Conservation (phyloP, 2,888 invertebrate species). For the Rapana venosa region DNA sequence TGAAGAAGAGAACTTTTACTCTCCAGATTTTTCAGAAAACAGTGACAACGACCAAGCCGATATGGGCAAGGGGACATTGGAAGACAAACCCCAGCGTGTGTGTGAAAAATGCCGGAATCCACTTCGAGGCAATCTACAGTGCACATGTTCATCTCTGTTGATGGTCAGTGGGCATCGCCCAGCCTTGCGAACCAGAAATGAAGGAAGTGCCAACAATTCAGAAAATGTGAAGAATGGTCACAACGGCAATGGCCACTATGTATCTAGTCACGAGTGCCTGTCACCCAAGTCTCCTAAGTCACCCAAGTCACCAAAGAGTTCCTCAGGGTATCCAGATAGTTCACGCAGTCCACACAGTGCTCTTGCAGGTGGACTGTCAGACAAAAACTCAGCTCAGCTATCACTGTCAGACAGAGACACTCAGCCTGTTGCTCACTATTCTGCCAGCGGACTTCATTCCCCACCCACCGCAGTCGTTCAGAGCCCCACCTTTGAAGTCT, state of each 20-base stretch:
- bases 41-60: constrained; percentile 52
- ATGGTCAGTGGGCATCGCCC: constrained; percentile 48
- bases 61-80: constrained; percentile 24
- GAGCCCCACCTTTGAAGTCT: constrained; percentile 52
- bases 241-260: constrained; percentile 44
- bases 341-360: constrained; percentile 44
- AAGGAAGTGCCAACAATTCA: constrained; percentile 49
- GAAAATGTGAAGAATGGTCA: constrained; percentile 50
- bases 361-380: constrained; percentile 18
- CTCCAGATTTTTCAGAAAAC: constrained; percentile 52
- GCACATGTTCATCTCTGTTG: constrained; percentile 35
- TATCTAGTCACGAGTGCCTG: constrained; percentile 53
- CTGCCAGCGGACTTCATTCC: constrained; percentile 42
- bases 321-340: constrained; percentile 39
- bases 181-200: constrained; percentile 49
- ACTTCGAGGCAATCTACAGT: constrained; percentile 32
- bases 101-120: constrained; percentile 51
- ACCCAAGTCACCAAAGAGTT: constrained; percentile 53
- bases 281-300: constrained; percentile 54
- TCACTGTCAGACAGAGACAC: constrained; percentile 27
- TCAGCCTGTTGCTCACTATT: constrained; percentile 36
- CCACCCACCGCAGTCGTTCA: constrained; percentile 50
- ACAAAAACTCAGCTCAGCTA: constrained; percentile 8
- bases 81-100: constrained; percentile 35
- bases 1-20: constrained; percentile 52